phyloP scores from a whole-genome alignment of 2,888 invertebrate genomes.

The Callimorpha dominula region DNA sequence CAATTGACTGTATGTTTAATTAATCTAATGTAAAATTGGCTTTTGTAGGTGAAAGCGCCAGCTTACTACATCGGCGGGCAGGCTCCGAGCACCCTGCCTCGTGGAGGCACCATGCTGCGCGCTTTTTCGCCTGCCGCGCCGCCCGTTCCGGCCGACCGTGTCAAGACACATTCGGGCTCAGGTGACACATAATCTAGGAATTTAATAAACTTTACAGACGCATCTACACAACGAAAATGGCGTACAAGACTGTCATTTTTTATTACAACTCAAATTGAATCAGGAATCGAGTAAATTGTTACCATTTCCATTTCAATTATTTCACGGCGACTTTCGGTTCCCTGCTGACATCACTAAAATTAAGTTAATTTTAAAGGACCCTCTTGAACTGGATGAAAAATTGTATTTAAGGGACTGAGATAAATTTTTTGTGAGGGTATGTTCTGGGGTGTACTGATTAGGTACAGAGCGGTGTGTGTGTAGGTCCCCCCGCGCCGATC shows the following conservation, averaged over 20 bases:
- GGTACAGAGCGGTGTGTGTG: constrained; percentile 68
- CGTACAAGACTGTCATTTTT: constrained; percentile 17
- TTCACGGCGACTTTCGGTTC: constrained; percentile 18
- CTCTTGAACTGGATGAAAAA: background rate
- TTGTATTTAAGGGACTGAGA: background rate
- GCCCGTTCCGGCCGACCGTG: constrained; percentile 87
- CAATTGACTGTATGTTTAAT: background rate
- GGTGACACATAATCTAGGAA: constrained; percentile 50
- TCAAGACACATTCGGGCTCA: constrained; percentile 81
- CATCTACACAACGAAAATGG: constrained; percentile 12
- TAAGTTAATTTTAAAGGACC: constrained; percentile 8
- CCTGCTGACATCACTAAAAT: constrained; percentile 1
- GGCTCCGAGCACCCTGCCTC: constrained; percentile 88
- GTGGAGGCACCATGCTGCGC: constrained; percentile 88
- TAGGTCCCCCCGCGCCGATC: constrained; percentile 74
- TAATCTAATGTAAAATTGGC: background rate
- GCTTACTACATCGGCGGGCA: constrained; percentile 91
- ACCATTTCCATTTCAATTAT: constrained; percentile 29
- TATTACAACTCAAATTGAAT: constrained; percentile 33
- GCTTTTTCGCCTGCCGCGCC: constrained; percentile 89
- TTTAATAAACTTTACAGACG: constrained; percentile 25
- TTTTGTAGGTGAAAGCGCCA: constrained; percentile 82
- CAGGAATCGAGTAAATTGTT: constrained; percentile 27
- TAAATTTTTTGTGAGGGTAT: constrained; percentile 12
- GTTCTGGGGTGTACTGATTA: constrained; percentile 42